Base-by-base conservation (phyloP, 2,113 vertebrate species). In the Muntiacus reevesi region DNA sequence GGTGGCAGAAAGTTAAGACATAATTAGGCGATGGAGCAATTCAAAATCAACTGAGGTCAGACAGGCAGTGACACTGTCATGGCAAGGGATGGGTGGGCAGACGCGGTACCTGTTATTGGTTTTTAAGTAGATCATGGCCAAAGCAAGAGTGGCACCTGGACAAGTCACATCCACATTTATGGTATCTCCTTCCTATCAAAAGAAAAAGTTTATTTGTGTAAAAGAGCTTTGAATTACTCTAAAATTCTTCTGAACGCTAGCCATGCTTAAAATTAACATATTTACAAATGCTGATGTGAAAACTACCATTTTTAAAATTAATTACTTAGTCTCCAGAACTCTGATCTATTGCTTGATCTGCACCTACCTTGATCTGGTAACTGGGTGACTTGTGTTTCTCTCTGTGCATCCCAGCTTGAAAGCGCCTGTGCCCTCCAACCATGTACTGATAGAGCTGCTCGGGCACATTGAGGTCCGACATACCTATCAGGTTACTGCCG, bases 401-500 rank as follows among this genome's bases (percentile, higher is more conserved):
- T 86, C 99, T 98, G 98, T 99, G 99, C 98, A 99, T 99, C 55
- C 99, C 99, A 0, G 99, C 98, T 95, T 99, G 99, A 94, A 99
- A 99, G 23, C 99, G 99, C 27, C 99, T 98, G 87, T 99, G 99
- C 3, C 99, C 99, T 59, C 99, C 99, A n/a, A 99, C 99, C 99
- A 99, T 99, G 98, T 99, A 99, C 98, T 99, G 99, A 98, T 99
- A 99, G 36, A 99, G 98, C 98, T 99, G 99, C 98, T 99, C 99
- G 0, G 99, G 99, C 36, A 99, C 99, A 0, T 99, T 99, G 97
- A 99, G 99, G 98, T 99, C 99, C 0, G 99, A 99, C 99, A 99
- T 99, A 19, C 99, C 99, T 50, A 99, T 99, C 98, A 99, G 98
- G 98, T 99, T 99, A 97, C 99, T 99, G 98, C 99, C 99, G 3